Base-by-base conservation (phyloP, 2,113 vertebrate genomes). In the Clarias gariepinus region DNA sequence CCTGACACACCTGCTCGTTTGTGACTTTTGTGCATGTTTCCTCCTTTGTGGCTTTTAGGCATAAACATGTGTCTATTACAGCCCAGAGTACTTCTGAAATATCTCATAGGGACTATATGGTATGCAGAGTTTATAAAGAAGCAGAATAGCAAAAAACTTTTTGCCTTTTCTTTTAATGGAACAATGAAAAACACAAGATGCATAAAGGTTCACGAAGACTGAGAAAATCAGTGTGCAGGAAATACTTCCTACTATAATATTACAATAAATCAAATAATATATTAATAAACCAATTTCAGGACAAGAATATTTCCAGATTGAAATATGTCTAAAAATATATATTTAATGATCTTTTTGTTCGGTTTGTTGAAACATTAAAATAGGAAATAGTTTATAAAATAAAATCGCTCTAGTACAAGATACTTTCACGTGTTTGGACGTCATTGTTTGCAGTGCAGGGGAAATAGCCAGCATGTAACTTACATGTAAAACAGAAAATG, bases 401-500 rank as follows among this genome's bases (percentile, higher is more conserved):
- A 47, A 47, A 41, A 3, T 74, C 10, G 12, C 8, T 13, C 47
- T 47, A 47, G 41, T 74, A 47, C 36, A 21, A 21, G 30, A 52
- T 9, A 25, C 53, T 16, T 77, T 15, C 8, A 5, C 12, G 53
- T 16, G 23, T 6, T 53, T 15, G 47, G n/a, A 25, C 28, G 23
- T n/a, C 25, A 77, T 53, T 28, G 25, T 77, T 55, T 25, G 12
- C 87, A 90, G 80, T 86, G 85, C 88, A 55, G 81, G 87, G 84
- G 82, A 90, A 91, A 93, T 91, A 82, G 16, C 87, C 91, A 90
- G 89, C 90, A 90, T 81, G 92, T 92, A 63, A 90, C 92, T 92
- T 92, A 91, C 6, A 57, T 33, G 3, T 80, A 30, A 33, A 18
- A 30, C 53, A 28, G 55, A 87, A 92, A 21, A 58, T 89, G 82